Conservation (phyloP, 2,113 vertebrate species). For the Paedocypris sp. region DNA sequence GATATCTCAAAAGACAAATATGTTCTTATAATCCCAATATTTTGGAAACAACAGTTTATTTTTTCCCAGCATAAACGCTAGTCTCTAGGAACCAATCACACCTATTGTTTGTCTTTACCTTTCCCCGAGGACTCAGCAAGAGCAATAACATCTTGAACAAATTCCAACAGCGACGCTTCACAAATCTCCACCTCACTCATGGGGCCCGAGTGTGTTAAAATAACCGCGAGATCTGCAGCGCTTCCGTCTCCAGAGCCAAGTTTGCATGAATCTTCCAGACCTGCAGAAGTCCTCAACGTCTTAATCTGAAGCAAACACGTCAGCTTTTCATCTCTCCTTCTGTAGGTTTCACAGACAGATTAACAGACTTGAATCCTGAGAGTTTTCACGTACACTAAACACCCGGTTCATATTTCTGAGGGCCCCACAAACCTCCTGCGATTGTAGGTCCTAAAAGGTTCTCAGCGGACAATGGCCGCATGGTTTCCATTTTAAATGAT, state of each 20-base stretch:
- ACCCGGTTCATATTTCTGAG: conserved; percentile 36
- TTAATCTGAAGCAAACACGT: not conserved
- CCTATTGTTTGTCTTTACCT: conserved; percentile 29
- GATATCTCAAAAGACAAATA: no score
- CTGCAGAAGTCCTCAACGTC: not conserved
- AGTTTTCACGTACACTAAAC: conserved; percentile 55
- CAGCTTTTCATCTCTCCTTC: not conserved
- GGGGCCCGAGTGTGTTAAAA: conserved; percentile 9
- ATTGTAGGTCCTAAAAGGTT: no score
- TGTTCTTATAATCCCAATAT: no score
- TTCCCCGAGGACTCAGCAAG: conserved; percentile 25
- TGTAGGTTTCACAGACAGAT: not conserved
- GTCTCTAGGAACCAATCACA: conserved; percentile 26
- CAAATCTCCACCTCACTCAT: conserved; percentile 23
- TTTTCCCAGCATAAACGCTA: conserved; percentile 11
- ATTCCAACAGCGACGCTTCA: conserved; percentile 15
- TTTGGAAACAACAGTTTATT: no score
- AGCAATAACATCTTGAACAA: conserved; percentile 29
- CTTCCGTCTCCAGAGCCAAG: conserved; percentile 3
- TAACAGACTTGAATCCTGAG: conserved; percentile 27
- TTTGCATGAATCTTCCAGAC: not conserved
- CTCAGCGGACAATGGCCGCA: not conserved
- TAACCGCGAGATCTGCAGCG: not conserved
- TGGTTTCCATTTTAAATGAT: conserved; percentile 35
- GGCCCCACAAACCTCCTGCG: conserved; percentile 37